These are phyloP conservation scores for Buphagus erythrorhynchus DNA, from an alignment of 2,797 vertebrate species.

Conservation along the genomic window DNA sequence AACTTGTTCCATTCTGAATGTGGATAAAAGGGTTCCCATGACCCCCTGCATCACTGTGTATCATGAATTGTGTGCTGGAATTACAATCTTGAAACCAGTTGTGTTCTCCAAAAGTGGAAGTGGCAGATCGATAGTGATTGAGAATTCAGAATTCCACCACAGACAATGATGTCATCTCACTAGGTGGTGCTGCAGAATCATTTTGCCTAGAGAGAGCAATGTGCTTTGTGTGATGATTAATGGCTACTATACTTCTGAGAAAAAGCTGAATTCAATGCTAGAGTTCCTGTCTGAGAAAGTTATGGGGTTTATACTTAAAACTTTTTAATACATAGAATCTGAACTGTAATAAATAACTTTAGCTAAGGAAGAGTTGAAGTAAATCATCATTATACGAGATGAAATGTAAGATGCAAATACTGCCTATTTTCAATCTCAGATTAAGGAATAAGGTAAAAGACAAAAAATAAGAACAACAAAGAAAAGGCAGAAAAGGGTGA, in stretches of 20 bases:
- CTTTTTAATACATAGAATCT: neutral
- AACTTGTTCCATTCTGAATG: fast-evolving
- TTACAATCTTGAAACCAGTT: neutral
- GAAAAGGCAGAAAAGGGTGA: neutral
- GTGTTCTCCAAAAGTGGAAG: neutral
- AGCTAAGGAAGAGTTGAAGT: neutral
- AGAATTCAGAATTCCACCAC: neutral
- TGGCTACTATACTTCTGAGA: neutral
- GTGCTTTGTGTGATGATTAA: neutral
- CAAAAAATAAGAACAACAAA: neutral
- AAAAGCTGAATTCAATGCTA: neutral
- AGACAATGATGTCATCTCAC: constrained; percentile 58
- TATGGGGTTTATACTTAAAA: neutral
- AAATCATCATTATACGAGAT: neutral
- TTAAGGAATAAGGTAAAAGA: neutral
- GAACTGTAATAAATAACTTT: neutral
- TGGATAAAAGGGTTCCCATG: neutral
- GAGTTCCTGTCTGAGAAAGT: neutral
- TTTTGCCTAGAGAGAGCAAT: neutral
- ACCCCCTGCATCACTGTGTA: fast-evolving
- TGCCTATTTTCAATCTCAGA: neutral
- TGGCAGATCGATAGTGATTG: neutral
- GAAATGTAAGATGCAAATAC: neutral
- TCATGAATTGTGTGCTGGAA: neutral
- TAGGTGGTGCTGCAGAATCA: constrained; percentile 68